Evolutionary conservation across 2,888 invertebrate species (phyloP), one percentile per base, ranked within the genome.

Genomic region (Acanthococcus lagerstroemiae): DNA sequence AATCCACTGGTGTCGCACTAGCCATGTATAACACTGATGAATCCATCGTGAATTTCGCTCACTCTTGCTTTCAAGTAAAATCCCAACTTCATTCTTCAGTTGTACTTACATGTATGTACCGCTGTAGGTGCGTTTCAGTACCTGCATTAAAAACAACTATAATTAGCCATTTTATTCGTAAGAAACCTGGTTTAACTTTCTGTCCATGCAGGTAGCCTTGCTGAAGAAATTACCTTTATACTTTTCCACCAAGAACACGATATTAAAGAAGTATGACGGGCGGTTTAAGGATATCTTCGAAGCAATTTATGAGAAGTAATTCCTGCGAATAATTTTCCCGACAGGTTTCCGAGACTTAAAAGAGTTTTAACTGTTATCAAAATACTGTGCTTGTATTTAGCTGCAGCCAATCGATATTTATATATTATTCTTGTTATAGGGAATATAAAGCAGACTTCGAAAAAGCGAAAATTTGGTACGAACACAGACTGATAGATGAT

Each of bases 21-120:
- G 89, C 84, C 72, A 93, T 93, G 92, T 93, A 93, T 80, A 93
- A 93, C 77, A 87, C 87, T 0, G 91, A 92, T 72, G 88, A 90
- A 74, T 89, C 89, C 54, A 93, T 93, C 72, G 76, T 77, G 45
- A 81, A 85, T 24, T 93, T 93, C 76, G 93, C 91, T 45, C 88
- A 90, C 75, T 86, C 90, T 68, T 91, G 90, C 75, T 89, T 93
- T 79, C 88, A 92, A 75, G 83, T 81, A 24, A 17, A 6, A 9
- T 37, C 7, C 37, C 37, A 37, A 37, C 6, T 9, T 37, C 15
- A 37, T 15, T 9, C 7, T 37, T 37, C 37, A 37, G 37, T 37
- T 37, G 37, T 37, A 37, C 37, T 37, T 37, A 9, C 37, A 37
- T 7, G 7, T 37, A 37, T 37, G 37, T 37, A 9, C 37, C 37